Base-by-base conservation (phyloP, 2,888 invertebrate genomes). In the Andrena minutula region DNA sequence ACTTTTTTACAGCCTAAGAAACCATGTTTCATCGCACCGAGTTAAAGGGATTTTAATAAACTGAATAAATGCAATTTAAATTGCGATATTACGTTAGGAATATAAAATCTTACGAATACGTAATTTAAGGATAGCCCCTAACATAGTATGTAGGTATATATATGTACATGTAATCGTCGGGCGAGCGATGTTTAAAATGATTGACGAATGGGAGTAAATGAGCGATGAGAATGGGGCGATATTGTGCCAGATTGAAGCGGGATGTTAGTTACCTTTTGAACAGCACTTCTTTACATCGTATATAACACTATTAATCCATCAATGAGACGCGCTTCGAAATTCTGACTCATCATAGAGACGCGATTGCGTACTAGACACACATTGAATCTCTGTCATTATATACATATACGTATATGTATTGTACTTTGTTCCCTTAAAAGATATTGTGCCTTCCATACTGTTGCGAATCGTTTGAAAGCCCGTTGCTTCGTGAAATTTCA, bases 391-490 rank as follows among this genome's bases (percentile, higher is more conserved):
- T 35, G 49, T 41, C 60, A 12, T 41, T 41, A 41, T 12, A 41
- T 41, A 41, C 41, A 41, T 12, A 41, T 0, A 10, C 12, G 41
- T 53, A 30, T 28, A 12, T 41, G 41, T 53, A 30, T 28, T 51
- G 16, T 16, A 10, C 5, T 47, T 73, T 41, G 10, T 80, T 76
- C 12, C 35, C 10, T 64, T 63, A n/a, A 58, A 72, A 65, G 58
- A 68, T 75, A 80, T 81, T 65, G 72, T 64, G 82, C 81, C 72
- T 81, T 82, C 75, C 51, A 82, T 35, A 41, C 30, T 23, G 7
- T 58, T 61, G 26, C 53, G 53, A 63, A 66, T 78, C 66, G 82
- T 83, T 83, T 68, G 10, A 75, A 71, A 56, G 70, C 32, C 47
- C 41, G 16, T 74, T 63, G 61, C 47, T 82, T 80, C 56, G 76